Evolutionary conservation across 1,140 invertebrate genomes (phyloP), one percentile per base, ranked within the genome.

Genomic region (Aphis craccivora): DNA sequence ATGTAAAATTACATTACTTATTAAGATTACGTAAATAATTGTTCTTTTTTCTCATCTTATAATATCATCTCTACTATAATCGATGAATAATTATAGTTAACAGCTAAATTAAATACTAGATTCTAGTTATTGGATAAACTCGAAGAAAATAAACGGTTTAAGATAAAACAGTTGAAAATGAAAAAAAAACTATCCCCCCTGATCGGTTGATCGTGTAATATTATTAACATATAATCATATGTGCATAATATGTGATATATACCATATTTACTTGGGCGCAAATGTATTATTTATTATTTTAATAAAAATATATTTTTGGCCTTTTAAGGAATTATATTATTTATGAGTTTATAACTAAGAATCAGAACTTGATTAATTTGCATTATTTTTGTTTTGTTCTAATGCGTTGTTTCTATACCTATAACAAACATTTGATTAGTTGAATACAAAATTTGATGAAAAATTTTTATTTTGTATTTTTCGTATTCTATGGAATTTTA

Each of bases 11-110:
- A 76, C 30, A n/a, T 76, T 76, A 76, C 9, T 76, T 76, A 76
- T 76, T 76, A 35, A 76, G 60, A 76, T 76, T 76, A 76, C n/a
- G 60, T n/a, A 76, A 76, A 76, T 76, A 76, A n/a, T 76, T n/a
- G 14, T 76, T 76, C 4, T 76, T 76, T n/a, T 76, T 76, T 76
- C 30, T 76, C 30, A 76, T 76, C 60, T 18, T n/a, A n/a, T 18
- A n/a, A 76, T 76, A 76, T 18, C n/a, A 76, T 18, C n/a, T 76
- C 30, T 76, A 35, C 11, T 76, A n/a, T 76, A n/a, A 76, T 76
- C 0, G 14, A n/a, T 76, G n/a, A 76, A 76, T 76, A 22, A 76
- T 76, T 76, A 76, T 76, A 76, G 30, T 76, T n/a, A 76, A 76
- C 60, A n/a, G 60, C 30, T 76, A 6, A 76, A 76, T 76, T 67